phyloP scores from a whole-genome alignment of 2,113 vertebrate species.

The Hemiscyllium ocellatum region DNA sequence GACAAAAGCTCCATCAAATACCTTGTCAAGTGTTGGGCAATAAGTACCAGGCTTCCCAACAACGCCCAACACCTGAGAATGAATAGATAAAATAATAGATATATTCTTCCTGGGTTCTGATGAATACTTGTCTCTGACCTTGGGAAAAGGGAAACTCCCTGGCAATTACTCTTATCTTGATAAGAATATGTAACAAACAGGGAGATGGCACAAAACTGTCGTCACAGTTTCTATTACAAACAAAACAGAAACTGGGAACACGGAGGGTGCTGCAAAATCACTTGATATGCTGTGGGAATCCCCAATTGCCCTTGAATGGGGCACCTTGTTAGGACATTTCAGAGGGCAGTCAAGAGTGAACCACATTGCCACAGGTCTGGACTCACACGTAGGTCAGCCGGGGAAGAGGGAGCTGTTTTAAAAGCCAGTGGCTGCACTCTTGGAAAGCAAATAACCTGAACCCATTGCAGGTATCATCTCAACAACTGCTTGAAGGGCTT shows the following conservation, averaged over 20 bases:
- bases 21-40: neutral
- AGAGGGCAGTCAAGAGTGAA: too few relatives aligned
- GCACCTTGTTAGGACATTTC: too few relatives aligned
- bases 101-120: neutral
- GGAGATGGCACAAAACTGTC: neutral
- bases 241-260: neutral
- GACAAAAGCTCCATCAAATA: neutral
- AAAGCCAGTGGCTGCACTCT: too few relatives aligned
- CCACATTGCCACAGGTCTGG: too few relatives aligned
- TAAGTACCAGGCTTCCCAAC: neutral
- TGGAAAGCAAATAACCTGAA: too few relatives aligned
- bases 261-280: neutral
- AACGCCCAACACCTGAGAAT: neutral
- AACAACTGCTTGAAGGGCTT: too few relatives aligned
- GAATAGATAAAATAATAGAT: neutral
- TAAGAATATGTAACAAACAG: neutral
- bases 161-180: neutral
- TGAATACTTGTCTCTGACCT: neutral
- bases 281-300: too few relatives aligned
- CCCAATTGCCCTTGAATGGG: too few relatives aligned
- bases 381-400: too few relatives aligned
- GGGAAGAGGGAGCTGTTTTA: too few relatives aligned
- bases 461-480: too few relatives aligned
- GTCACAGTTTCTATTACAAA: neutral
- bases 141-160: neutral